Conservation (phyloP, 2,113 vertebrate genomes). For the Rhadina sibilatrix region DNA sequence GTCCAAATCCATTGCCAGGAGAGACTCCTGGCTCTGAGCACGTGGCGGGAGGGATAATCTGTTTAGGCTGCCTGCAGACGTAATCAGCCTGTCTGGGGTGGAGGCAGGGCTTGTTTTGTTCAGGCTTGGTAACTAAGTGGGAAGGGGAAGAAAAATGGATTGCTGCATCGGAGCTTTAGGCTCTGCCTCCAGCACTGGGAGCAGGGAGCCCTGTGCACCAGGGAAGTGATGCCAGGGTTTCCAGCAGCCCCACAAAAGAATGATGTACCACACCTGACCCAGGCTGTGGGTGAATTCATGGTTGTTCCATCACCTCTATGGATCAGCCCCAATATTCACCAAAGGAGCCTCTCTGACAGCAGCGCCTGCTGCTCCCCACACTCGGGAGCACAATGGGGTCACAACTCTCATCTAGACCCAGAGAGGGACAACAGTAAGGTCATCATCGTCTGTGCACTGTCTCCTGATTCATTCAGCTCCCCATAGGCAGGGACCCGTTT, state of each 20-base stretch:
- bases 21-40: not conserved
- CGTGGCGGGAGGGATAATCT: slow-evolving; percentile 3
- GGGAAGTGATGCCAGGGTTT: not conserved
- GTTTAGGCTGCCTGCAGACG: slow-evolving; percentile 42
- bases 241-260: not conserved
- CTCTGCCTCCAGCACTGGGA: not conserved
- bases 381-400: not conserved
- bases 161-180: not conserved
- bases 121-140: slow-evolving; percentile 32
- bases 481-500: not conserved
- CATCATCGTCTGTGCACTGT: fast-evolving
- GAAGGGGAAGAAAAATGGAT: not conserved
- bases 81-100: slow-evolving; percentile 30
- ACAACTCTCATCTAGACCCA: not conserved
- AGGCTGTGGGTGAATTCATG: not conserved
- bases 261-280: not conserved
- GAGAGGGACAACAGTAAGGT: not conserved
- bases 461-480: not conserved
- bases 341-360: not conserved
- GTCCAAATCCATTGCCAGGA: not conserved
- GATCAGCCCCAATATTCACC: not conserved
- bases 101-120: slow-evolving; percentile 55
- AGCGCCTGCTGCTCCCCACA: not conserved
- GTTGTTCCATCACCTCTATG: not conserved
- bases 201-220: not conserved